phyloP scores from a whole-genome alignment of 1,140 invertebrate genomes.

The Macrocentrus cingulum region DNA sequence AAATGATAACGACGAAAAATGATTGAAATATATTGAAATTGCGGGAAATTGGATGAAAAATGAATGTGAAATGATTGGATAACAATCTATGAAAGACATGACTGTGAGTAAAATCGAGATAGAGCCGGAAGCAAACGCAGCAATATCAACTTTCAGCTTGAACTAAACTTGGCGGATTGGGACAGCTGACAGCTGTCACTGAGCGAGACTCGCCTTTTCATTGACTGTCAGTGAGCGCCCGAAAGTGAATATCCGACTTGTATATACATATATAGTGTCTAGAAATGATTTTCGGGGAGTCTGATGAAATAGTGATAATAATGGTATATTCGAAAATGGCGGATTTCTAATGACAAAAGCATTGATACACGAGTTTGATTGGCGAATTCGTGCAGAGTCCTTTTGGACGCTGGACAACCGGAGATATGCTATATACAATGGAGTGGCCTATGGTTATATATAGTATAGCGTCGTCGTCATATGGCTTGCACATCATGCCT shows the following conservation, averaged over 20 bases:
- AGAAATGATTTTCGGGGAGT: too few species aligned
- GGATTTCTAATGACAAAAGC: slow-evolving; percentile 24
- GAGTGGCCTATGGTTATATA: neutral
- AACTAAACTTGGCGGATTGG: slow-evolving; percentile 43
- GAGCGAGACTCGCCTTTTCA: slow-evolving; percentile 20
- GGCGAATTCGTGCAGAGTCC: slow-evolving; percentile 46
- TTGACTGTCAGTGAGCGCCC: slow-evolving; percentile 12
- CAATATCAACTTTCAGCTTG: slow-evolving; percentile 43
- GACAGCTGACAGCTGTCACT: slow-evolving; percentile 54
- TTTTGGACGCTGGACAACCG: slow-evolving; percentile 32
- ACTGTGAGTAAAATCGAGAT: too few species aligned
- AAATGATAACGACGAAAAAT: too few species aligned
- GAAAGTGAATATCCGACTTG: too few species aligned
- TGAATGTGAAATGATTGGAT: too few species aligned
- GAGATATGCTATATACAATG: slow-evolving; percentile 2
- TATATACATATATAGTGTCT: too few species aligned
- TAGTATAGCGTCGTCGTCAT: neutral
- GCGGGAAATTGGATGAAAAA: too few species aligned
- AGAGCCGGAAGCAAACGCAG: slow-evolving; percentile 33
- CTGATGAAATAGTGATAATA: neutral
- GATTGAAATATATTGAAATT: too few species aligned
- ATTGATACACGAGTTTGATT: slow-evolving; percentile 50
- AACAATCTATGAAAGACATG: too few species aligned
- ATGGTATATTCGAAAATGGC: neutral
- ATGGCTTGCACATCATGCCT: neutral